Conservation (phyloP, 2,888 invertebrate genomes). For the Drosophila siamana region DNA sequence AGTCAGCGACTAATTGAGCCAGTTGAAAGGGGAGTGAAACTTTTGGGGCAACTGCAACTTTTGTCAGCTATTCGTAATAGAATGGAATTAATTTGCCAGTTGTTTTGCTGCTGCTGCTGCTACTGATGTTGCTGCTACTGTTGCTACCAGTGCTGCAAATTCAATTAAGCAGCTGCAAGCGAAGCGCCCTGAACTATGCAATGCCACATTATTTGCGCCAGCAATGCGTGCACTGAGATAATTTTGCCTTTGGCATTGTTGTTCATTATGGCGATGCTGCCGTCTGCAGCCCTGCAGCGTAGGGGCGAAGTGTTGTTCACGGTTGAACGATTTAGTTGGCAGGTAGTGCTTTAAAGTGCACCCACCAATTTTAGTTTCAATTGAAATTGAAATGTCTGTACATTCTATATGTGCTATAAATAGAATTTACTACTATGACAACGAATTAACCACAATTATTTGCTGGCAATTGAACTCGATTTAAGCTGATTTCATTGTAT, state of each 20-base stretch:
- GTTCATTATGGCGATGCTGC: constrained; percentile 18
- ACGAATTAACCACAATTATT: constrained; percentile 50
- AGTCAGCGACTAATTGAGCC: constrained; percentile 52
- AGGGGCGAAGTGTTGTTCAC: constrained; percentile 22
- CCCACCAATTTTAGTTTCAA: constrained; percentile 1
- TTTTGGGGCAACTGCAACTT: constrained; percentile 43
- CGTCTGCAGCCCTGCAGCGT: neutral
- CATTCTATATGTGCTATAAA: neutral
- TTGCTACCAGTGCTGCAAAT: constrained; percentile 31
- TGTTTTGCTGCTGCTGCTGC: constrained; percentile 1
- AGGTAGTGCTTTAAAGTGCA: constrained; percentile 7
- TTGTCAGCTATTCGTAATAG: constrained; percentile 43
- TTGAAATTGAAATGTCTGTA: neutral
- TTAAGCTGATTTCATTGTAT: constrained; percentile 50
- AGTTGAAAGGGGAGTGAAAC: constrained; percentile 22
- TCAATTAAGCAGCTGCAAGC: constrained; percentile 59
- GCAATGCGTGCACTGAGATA: constrained; percentile 29
- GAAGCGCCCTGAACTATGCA: constrained; percentile 49
- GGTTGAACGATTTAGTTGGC: constrained; percentile 11
- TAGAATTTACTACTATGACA: constrained; percentile 20
- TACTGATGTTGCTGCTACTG: constrained; percentile 8
- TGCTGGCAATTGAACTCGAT: constrained; percentile 41
- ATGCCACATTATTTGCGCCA: constrained; percentile 15
- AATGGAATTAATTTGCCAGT: constrained; percentile 50
- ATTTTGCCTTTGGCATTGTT: constrained; percentile 32